phyloP scores from a whole-genome alignment of 2,113 vertebrate species.

The Sebastes schlegelii region DNA sequence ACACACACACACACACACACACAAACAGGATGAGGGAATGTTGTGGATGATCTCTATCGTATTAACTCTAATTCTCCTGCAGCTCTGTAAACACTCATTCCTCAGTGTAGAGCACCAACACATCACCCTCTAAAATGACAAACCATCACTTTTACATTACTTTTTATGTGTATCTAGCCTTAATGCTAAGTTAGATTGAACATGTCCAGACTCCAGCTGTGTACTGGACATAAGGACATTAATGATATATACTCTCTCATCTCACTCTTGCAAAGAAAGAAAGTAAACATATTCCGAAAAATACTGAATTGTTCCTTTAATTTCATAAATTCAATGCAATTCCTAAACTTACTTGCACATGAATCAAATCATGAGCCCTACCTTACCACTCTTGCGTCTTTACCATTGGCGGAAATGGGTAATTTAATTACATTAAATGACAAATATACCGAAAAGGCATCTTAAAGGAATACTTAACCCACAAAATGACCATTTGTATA shows the following conservation, averaged over 20 bases:
- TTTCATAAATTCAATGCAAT: neutral
- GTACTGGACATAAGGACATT: neutral
- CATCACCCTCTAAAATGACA: neutral
- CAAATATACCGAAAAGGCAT: no score
- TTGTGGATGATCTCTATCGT: neutral
- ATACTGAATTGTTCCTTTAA: no score
- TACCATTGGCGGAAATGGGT: neutral
- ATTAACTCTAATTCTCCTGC: neutral
- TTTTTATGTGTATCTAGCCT: neutral
- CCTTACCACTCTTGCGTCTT: neutral
- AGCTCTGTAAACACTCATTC: neutral
- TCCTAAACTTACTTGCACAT: neutral
- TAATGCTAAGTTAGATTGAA: neutral
- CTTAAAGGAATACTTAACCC: no score
- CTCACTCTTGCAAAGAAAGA: no score
- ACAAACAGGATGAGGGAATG: neutral
- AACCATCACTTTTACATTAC: neutral
- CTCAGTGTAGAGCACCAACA: neutral
- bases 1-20: slow-evolving; percentile 18
- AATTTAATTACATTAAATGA: no score
- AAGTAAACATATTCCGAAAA: no score
- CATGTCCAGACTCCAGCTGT: neutral
- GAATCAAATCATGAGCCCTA: neutral
- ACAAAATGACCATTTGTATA: no score
- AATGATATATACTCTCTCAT: neutral